Conservation (phyloP, 2,113 vertebrate genomes). For the Xyliphius kryptos region DNA sequence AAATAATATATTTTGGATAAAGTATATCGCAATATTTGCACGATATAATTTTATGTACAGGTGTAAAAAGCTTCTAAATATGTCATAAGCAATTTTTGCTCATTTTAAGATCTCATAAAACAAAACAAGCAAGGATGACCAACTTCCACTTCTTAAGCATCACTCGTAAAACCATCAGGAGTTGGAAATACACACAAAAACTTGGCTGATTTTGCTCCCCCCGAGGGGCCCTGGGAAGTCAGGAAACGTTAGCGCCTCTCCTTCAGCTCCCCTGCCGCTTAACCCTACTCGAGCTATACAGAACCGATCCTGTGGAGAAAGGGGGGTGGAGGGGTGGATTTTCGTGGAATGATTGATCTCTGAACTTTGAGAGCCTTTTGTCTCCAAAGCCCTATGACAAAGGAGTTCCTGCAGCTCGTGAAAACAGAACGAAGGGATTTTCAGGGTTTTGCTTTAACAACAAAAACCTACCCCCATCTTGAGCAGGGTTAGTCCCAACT, state of each 20-base stretch:
- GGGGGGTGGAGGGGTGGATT: background rate
- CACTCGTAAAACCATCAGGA: conserved; percentile 34
- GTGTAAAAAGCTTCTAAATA: background rate
- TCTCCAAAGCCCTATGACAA: conserved; percentile 38
- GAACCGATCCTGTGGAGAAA: conserved; percentile 10
- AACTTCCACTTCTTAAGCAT: conserved; percentile 24
- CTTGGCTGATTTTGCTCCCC: conserved; percentile 17
- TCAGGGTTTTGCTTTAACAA: conserved; percentile 11
- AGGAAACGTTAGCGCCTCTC: conserved; percentile 38
- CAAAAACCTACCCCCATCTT: conserved; percentile 16
- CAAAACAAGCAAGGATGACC: conserved; percentile 24
- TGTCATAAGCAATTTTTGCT: background rate
- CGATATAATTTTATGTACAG: too few relatives aligned
- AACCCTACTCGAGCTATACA: conserved; percentile 20
- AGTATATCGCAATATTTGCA: too few relatives aligned
- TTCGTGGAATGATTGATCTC: conserved; percentile 29
- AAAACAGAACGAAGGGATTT: conserved; percentile 35
- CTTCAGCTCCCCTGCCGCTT: conserved; percentile 32
- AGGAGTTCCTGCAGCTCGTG: conserved; percentile 42
- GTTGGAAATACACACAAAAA: conserved; percentile 18
- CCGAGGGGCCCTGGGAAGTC: conserved; percentile 36
- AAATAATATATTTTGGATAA: too few relatives aligned
- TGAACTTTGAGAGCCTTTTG: conserved; percentile 40
- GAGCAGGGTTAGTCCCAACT: conserved; percentile 4
- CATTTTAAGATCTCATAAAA: conserved; percentile 22